Base-by-base conservation (phyloP, 2,888 invertebrate species). In the Caenorhabditis angaria region DNA sequence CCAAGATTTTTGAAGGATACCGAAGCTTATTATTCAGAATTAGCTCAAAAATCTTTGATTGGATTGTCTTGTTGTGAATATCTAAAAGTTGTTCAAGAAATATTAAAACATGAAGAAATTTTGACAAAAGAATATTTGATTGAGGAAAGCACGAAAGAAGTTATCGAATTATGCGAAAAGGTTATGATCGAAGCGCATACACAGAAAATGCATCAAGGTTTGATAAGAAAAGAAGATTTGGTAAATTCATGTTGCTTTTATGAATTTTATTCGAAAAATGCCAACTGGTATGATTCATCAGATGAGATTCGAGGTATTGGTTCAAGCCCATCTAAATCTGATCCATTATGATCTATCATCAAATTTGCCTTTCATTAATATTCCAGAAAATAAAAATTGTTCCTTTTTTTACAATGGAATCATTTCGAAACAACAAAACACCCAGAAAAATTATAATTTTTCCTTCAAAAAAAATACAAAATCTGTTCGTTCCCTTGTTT, bases 61-160 rank as follows among this genome's bases (percentile, higher is more conserved):
- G 91, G 92, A 72, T 93, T 92, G 64, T 92, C 93, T 80, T 93
- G 96, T 53, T 93, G 94, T 65, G 91, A 93, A 83, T 97, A 97
- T 88, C 95, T 97, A 94, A 93, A 93, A 84, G 92, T 92, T 87
- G 90, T 90, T 8, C 92, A 93, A 80, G 92, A 89, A 88, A 90
- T 89, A 87, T 90, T 93, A 29, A 92, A 92, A 68, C 93, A 93
- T 85, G 95, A 95, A 88, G 91, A 93, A 84, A 90, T 91, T 76
- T 89, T 94, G 55, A 92, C 93, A 59, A 90, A 92, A 79, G 92
- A 92, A 87, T 94, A 93, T 88, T 89, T 94, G 63, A 93, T 94
- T 76, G 87, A 88, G 2, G 88, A 90, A 76, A 91, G 91, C 0
- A 90, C 91, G 79, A 84, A 90, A 91, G 14, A 89, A 89, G 63